A percentile compares a stretch with the other conserved stretches of the same genome.
Evolutionary conservation across 2,113 vertebrate genomes (phyloP).

Genomic region (Origma solitaria): DNA sequence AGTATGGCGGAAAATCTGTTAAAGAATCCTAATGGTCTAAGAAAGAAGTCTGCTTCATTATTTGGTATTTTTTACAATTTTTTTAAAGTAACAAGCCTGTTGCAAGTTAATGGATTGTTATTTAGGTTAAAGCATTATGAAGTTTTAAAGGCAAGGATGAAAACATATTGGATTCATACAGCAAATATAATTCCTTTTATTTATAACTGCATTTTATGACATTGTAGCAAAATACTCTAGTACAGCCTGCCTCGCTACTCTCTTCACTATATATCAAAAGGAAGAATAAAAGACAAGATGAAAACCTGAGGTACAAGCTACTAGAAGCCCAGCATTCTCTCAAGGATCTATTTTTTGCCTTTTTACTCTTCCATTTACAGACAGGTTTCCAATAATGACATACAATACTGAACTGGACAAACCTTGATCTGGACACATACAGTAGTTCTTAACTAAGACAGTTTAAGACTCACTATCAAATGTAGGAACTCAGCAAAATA

Average conservation of each 20-base stretch:
- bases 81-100: neutral
- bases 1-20: neutral
- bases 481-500: neutral
- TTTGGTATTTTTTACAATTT: neutral
- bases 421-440: neutral
- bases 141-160: neutral
- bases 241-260: neutral
- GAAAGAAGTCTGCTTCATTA: neutral
- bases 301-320: neutral
- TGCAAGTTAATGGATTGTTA: neutral
- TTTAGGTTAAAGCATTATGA: neutral
- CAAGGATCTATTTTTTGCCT: neutral
- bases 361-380: neutral
- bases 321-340: neutral
- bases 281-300: neutral
- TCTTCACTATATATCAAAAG: neutral
- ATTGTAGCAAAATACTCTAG: neutral
- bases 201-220: neutral
- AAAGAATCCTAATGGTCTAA: neutral
- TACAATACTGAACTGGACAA: neutral
- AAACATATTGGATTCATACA: neutral
- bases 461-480: neutral
- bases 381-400: neutral
- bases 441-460: neutral
- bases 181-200: neutral